A percentile compares a stretch with the other conserved stretches of the same genome.
These are phyloP conservation scores for Tuberolachnus salignus DNA, from an alignment of 2,888 invertebrate species.

Conservation along the genomic window DNA sequence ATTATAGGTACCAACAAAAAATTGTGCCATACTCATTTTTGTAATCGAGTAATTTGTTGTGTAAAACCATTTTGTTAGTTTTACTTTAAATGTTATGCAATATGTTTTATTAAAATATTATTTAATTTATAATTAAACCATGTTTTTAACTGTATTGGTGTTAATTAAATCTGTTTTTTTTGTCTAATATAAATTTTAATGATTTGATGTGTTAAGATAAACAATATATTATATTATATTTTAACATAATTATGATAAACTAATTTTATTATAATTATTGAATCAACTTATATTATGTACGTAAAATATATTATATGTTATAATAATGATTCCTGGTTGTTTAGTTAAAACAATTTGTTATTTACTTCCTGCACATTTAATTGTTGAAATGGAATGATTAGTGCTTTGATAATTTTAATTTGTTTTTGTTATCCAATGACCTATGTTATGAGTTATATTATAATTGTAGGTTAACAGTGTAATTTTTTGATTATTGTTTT, in stretches of 20 bases:
- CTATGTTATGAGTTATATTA: neutral
- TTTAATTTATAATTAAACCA: conserved; percentile 3
- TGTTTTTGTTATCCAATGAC: conserved; percentile 10
- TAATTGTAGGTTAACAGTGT: neutral
- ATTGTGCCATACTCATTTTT: conserved; percentile 44
- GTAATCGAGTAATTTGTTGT: conserved; percentile 16
- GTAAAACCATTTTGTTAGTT: conserved; percentile 5
- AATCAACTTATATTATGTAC: neutral
- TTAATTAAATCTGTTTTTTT: neutral
- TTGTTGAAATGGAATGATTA: neutral
- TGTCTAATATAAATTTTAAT: neutral
- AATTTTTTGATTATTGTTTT: neutral
- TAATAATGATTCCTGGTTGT: neutral
- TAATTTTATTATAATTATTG: conserved; percentile 10
- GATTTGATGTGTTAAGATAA: conserved; percentile 12
- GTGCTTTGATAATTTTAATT: conserved; percentile 1
- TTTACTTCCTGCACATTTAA: neutral
- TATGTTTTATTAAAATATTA: conserved; percentile 15
- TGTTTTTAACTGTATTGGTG: neutral
- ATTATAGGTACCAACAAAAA: neutral
- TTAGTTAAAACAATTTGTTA: conserved; percentile 1
- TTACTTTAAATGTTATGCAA: conserved; percentile 26
- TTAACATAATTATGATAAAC: neutral
- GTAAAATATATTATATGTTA: neutral
- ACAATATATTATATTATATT: neutral